Conservation (phyloP, 37 sponge, comb jelly and placozoan species). For the Sycon ciliatum region DNA sequence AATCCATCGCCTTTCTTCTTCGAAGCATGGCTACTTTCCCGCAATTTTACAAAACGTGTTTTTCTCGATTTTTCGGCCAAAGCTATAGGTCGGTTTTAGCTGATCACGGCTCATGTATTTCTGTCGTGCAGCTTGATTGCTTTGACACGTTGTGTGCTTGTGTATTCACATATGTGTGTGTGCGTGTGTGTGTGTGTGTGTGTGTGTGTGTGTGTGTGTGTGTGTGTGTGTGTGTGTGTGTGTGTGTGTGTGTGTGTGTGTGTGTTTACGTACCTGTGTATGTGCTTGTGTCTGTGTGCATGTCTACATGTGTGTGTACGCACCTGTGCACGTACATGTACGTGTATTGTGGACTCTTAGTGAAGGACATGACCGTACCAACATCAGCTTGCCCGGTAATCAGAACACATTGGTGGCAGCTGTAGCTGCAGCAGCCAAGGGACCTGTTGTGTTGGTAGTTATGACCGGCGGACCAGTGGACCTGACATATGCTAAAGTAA, state of each 20-base stretch:
- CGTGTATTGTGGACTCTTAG: constrained; percentile 22
- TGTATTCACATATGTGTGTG: neutral
- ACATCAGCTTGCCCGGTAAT: constrained; percentile 50
- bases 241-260: no score
- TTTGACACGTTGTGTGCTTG: neutral
- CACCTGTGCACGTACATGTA: neutral
- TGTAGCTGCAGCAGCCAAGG: constrained; percentile 16
- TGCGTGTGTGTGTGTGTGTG: neutral
- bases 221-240: neutral
- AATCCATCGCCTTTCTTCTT: no score
- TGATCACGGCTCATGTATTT: no score
- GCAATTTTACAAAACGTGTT: no score
- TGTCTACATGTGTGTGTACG: neutral
- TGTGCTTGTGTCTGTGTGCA: no score
- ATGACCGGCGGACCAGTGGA: constrained; percentile 77
- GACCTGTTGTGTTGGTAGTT: constrained; percentile 46
- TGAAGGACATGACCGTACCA: constrained; percentile 62
- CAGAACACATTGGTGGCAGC: constrained; percentile 42
- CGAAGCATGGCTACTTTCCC: no score
- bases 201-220: no score
- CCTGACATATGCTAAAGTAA: constrained; percentile 50
- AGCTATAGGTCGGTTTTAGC: no score
- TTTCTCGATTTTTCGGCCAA: no score
- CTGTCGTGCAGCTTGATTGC: neutral
- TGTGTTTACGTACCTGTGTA: neutral